Evolutionary conservation across 1,140 invertebrate species (phyloP).

Genomic region (Drosophila lacteicornis): DNA sequence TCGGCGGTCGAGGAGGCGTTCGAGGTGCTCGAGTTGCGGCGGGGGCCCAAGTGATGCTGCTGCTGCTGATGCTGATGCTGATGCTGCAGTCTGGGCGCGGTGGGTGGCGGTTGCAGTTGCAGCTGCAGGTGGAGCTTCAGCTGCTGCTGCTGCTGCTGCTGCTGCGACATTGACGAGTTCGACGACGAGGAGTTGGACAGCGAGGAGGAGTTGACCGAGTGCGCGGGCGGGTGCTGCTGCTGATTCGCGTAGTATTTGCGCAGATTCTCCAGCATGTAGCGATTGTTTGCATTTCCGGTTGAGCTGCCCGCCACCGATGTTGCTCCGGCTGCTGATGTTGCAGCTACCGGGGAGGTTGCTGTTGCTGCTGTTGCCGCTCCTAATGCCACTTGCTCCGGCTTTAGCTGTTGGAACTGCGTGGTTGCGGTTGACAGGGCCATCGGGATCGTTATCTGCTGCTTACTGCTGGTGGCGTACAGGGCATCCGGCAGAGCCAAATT

Average conservation of each 20-base stretch:
- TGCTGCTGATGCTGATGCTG: constrained; percentile 48
- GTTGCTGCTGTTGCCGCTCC: constrained; percentile 24
- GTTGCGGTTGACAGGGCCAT: constrained; percentile 29
- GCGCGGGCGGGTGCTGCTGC: constrained; percentile 76
- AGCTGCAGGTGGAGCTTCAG: constrained; percentile 44
- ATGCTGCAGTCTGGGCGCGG: constrained; percentile 37
- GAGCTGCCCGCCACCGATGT: constrained; percentile 25
- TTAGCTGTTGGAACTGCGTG: constrained; percentile 40
- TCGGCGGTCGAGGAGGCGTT: constrained; percentile 79
- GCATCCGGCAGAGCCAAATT: constrained; percentile 60
- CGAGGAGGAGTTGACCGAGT: constrained; percentile 80
- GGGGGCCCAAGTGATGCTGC: constrained; percentile 61
- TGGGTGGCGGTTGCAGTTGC: constrained; percentile 43
- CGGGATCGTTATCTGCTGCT: constrained; percentile 50
- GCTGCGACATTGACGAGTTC: constrained; percentile 79
- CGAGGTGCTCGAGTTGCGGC: constrained; percentile 78
- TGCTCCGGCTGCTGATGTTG: constrained; percentile 21
- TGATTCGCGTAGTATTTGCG: constrained; percentile 81
- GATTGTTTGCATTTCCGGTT: constrained; percentile 67
- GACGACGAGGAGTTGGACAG: constrained; percentile 81
- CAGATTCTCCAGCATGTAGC: constrained; percentile 78
- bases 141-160: constrained; percentile 60
- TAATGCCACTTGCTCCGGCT: constrained; percentile 34
- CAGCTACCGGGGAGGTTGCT: constrained; percentile 8
- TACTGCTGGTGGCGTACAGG: constrained; percentile 73